Base-by-base conservation (phyloP, 2,888 invertebrate species). In the Plemyria rubiginata region DNA sequence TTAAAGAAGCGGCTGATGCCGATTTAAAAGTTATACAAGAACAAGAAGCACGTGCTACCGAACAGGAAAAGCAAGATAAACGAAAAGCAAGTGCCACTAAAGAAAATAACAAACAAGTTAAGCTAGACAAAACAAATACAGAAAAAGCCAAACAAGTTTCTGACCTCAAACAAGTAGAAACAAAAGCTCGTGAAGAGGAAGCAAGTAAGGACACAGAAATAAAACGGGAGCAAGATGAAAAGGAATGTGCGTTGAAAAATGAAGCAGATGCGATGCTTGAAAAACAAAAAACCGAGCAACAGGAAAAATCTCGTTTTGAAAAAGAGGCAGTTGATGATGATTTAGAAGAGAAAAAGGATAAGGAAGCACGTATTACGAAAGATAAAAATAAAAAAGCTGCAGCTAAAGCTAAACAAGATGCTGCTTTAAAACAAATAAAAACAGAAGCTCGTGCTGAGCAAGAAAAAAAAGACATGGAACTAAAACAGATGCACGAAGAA, bases 1-100 rank as follows among this genome's bases (percentile, higher is more conserved):
- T 2, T 28, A 11, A 46, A 22, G 46, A 28, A 46, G 13, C 11
- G 6, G 45, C 13, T 8, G 8, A 16, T 9, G 15, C 11, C 12
- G 52, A 41, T 12, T 15, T 41, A 4, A 41, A 45, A 46, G 9
- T 28, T 2, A 46, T 12, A 22, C 11, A 22, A 12, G 22, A 22
- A 12, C 46, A 46, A 46, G 7, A 48, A 29, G 7, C 48, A 7
- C 22, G 36, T 11, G 36, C 5, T 12, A 46, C 11, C n/a, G n/a
- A n/a, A n/a, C n/a, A n/a, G n/a, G n/a, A 54, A 69, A 68, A 55
- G 70, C 60, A 45, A 7, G n/a, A 54, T 3, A 58, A 56, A 58
- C 64, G 67, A 53, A 62, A 62, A 62, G 58, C 32, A 1, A 12
- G 11, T 9, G 36, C 6, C 2, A 36, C 8, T 9, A 9, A 36